Evolutionary conservation across 1,140 invertebrate genomes (phyloP).

Genomic region (Zaprionus vittiger): DNA sequence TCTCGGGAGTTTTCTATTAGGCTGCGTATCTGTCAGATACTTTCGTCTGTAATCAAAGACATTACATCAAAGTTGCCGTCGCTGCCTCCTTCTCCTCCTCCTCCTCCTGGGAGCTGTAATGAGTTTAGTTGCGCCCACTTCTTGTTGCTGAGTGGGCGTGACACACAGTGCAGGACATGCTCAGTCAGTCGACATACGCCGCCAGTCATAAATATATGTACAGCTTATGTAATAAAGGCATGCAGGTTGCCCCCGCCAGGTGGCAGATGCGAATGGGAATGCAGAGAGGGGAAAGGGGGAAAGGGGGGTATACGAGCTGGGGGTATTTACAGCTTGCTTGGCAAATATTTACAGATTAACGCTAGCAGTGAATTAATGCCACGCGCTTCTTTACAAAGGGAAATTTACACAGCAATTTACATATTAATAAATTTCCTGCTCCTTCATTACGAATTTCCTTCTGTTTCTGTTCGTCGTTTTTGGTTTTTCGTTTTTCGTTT

Average conservation of each 20-base stretch:
- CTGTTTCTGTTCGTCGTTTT: slow-evolving; percentile 17
- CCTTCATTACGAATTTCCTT: slow-evolving; percentile 16
- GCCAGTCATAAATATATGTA: slow-evolving; percentile 45
- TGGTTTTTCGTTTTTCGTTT: slow-evolving; percentile 1
- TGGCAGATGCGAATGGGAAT: neutral
- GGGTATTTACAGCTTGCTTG: slow-evolving; percentile 3
- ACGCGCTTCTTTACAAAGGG: slow-evolving; percentile 69
- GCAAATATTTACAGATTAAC: slow-evolving; percentile 77
- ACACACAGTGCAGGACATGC: slow-evolving; percentile 53
- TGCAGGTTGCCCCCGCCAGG: slow-evolving; percentile 1
- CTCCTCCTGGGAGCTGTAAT: slow-evolving; percentile 58
- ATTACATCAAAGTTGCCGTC: slow-evolving; percentile 35
- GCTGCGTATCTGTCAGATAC: slow-evolving; percentile 48
- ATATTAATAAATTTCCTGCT: slow-evolving; percentile 68
- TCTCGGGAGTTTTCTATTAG: slow-evolving; percentile 27
- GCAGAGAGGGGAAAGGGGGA: neutral
- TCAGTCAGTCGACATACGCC: slow-evolving; percentile 1
- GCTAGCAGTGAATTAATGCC: slow-evolving; percentile 61
- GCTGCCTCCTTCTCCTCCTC: neutral
- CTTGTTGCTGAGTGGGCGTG: slow-evolving; percentile 68
- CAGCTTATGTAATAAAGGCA: slow-evolving; percentile 12
- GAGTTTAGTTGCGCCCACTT: slow-evolving; percentile 56
- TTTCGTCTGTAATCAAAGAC: slow-evolving; percentile 41
- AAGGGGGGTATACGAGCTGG: neutral
- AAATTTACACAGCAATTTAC: slow-evolving; percentile 67